These are phyloP conservation scores for Folsomia manolachei DNA, from an alignment of 2,888 invertebrate species.

Conservation along the genomic window DNA sequence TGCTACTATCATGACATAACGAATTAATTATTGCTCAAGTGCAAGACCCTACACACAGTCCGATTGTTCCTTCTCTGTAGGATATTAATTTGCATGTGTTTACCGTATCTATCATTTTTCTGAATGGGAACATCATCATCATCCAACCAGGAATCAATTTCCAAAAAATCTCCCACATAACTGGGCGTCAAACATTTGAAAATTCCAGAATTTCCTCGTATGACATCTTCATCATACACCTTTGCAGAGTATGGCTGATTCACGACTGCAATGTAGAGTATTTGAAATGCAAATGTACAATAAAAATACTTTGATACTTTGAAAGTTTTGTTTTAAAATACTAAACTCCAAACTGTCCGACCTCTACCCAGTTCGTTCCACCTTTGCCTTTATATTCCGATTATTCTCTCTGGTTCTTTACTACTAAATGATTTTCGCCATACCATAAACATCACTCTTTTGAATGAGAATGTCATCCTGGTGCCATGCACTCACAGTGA, in stretches of 20 bases:
- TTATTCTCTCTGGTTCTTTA: background rate
- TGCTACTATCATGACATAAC: no score
- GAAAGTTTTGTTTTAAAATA: background rate
- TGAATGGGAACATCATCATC: slow-evolving; percentile 57
- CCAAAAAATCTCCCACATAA: slow-evolving; percentile 71
- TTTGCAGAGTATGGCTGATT: slow-evolving; percentile 71
- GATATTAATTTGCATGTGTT: background rate
- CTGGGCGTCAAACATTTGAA: slow-evolving; percentile 72
- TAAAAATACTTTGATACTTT: no score
- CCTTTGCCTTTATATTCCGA: background rate
- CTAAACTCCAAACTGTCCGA: background rate
- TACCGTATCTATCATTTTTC: slow-evolving; percentile 45
- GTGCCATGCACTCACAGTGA: slow-evolving; percentile 79
- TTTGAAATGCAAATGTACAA: no score
- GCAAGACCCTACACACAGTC: slow-evolving; percentile 13
- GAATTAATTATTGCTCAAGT: no score
- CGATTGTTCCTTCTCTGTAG: background rate
- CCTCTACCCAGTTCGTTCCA: background rate
- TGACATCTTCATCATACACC: slow-evolving; percentile 70
- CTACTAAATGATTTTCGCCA: slow-evolving; percentile 15
- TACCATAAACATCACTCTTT: slow-evolving; percentile 49
- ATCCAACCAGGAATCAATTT: slow-evolving; percentile 69
- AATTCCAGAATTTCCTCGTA: slow-evolving; percentile 68
- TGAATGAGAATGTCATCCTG: slow-evolving; percentile 61
- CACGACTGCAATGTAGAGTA: slow-evolving; percentile 62